phyloP scores from a whole-genome alignment of 1,140 invertebrate genomes.

The Trichonephila inaurata region DNA sequence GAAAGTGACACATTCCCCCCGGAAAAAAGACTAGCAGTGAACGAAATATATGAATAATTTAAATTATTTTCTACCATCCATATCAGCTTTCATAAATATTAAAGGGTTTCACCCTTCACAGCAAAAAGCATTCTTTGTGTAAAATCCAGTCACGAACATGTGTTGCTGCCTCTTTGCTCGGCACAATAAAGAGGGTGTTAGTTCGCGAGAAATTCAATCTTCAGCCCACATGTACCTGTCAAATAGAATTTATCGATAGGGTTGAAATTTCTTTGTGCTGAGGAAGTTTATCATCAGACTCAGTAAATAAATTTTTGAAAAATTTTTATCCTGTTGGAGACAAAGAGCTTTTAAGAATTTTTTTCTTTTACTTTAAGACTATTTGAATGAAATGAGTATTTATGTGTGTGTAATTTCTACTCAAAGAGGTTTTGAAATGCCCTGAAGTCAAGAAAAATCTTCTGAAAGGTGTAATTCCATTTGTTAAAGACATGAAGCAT shows the following conservation, averaged over 20 bases:
- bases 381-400: too few relatives aligned
- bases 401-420: too few relatives aligned
- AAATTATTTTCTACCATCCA: neutral
- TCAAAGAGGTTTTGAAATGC: too few relatives aligned
- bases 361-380: neutral
- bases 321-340: neutral
- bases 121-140: neutral
- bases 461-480: too few relatives aligned
- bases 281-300: neutral
- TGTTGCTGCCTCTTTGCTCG: neutral
- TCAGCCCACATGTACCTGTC: neutral
- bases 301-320: neutral
- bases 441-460: too few relatives aligned
- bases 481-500: too few relatives aligned
- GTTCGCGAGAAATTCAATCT: neutral
- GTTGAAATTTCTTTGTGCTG: neutral
- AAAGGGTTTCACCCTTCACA: neutral
- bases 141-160: neutral
- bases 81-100: constrained; percentile 9
- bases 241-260: constrained; percentile 21
- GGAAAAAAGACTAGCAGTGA: neutral
- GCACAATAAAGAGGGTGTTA: constrained; percentile 15
- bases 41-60: neutral
- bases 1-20: neutral
- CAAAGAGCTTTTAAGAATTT: neutral